Evolutionary conservation across 2,888 invertebrate genomes (phyloP), one percentile per base, ranked within the genome.

Genomic region (Coremacera marginata): DNA sequence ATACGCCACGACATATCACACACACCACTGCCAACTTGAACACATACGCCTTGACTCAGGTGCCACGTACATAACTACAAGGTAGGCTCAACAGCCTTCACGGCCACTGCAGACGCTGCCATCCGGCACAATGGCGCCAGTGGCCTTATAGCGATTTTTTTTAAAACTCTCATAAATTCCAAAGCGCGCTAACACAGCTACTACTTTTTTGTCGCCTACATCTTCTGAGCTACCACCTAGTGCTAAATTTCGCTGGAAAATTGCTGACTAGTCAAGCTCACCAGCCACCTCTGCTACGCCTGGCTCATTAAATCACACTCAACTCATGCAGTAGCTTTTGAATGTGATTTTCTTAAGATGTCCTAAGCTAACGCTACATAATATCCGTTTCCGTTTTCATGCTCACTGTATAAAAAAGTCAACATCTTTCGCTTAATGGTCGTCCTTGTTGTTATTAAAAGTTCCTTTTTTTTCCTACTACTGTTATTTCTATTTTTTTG

Each of bases 71-170:
- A 37, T 8, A 44, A 11, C 11, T 44, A 27, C 57, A 22, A 25
- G 14, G 25, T 27, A 27, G n/a, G 57, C 57, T 60, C 63, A n/a
- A 55, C 55, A 11, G 63, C 16, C 51, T 49, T 51, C 71, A 57
- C 9, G 71, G 71, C 71, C 71, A 71, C 55, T 71, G 71, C 71
- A 71, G 57, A 57, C 37, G 57, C 37, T 57, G 71, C 44, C 70
- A 70, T 55, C 55, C 55, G 67, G 67, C 67, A 19, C 71, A 27
- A 44, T 31, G 27, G 57, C 57, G 71, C 37, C 68, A 67, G 22
- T 27, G 31, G 22, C 57, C 22, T 37, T 57, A 70, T 19, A 5
- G 27, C 25, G 37, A 67, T 37, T 67, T 67, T 44, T 67, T 67
- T 44, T 16, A 34, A 71, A 57, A 19, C 27, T 34, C 19, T 22